Evolutionary conservation across 2,113 vertebrate species (phyloP).

Genomic region (Lophura nycthemera): DNA sequence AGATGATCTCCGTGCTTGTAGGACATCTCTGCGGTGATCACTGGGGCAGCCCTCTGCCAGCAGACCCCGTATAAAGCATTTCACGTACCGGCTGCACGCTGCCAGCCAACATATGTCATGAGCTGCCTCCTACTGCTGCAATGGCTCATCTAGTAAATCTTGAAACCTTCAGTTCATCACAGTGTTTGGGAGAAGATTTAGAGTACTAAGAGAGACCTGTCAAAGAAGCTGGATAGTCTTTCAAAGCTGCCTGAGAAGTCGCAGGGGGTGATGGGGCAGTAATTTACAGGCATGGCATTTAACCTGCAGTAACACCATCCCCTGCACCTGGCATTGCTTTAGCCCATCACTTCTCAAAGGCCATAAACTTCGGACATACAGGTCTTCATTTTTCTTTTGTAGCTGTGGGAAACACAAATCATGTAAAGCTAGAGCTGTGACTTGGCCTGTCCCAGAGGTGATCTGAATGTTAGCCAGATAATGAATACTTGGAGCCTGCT

Average conservation of each 20-base stretch:
- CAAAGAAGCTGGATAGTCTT: constrained; percentile 50
- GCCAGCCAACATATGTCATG: neutral
- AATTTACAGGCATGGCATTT: constrained; percentile 69
- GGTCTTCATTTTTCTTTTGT: constrained; percentile 58
- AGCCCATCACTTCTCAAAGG: constrained; percentile 67
- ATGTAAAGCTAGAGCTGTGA: constrained; percentile 50
- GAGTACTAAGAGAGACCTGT: constrained; percentile 45
- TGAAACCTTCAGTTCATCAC: constrained; percentile 30
- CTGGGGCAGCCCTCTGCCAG: too few species aligned
- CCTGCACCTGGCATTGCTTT: constrained; percentile 60
- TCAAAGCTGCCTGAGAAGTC: constrained; percentile 48
- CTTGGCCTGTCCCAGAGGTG: constrained; percentile 33
- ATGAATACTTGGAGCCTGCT: neutral
- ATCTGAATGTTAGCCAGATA: constrained; percentile 37
- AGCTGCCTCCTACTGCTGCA: neutral
- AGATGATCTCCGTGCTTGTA: fast-evolving
- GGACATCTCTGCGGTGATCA: neutral
- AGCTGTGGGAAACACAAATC: constrained; percentile 64
- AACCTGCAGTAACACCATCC: constrained; percentile 55
- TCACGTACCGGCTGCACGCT: too few species aligned
- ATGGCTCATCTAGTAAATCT: constrained; percentile 25
- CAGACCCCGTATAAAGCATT: too few species aligned
- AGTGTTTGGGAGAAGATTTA: constrained; percentile 56
- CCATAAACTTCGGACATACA: constrained; percentile 51
- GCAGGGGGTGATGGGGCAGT: neutral